Conservation (phyloP, 2,113 vertebrate genomes). For the Pseudopipra pipra region DNA sequence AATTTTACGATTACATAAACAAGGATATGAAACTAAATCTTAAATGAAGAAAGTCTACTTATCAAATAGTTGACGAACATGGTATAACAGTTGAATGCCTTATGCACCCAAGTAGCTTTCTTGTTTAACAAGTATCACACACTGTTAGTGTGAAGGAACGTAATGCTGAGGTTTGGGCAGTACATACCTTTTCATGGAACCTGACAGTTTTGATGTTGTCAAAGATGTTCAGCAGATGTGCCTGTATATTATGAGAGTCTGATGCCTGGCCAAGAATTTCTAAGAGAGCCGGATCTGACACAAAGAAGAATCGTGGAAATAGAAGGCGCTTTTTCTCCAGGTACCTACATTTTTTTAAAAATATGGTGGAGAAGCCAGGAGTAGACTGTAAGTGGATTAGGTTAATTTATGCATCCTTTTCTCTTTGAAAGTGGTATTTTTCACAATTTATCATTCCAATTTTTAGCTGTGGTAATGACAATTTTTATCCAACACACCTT, state of each 20-base stretch:
- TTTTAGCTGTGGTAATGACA: background rate
- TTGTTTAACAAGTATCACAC: background rate
- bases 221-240: slow-evolving; percentile 92
- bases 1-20: background rate
- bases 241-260: slow-evolving; percentile 93
- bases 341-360: slow-evolving; percentile 77
- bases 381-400: background rate
- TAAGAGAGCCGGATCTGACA: slow-evolving; percentile 92
- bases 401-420: background rate
- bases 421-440: background rate
- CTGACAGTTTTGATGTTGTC: slow-evolving; percentile 91
- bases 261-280: slow-evolving; percentile 98
- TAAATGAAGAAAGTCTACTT: background rate
- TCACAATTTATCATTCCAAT: background rate
- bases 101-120: background rate
- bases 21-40: background rate
- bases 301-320: slow-evolving; percentile 97
- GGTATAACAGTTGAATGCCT: background rate
- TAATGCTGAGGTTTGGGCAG: background rate
- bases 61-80: background rate
- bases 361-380: fast-evolving
- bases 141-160: background rate
- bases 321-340: slow-evolving; percentile 93
- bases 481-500: background rate
- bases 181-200: slow-evolving; percentile 89